phyloP scores from a whole-genome alignment of 2,888 invertebrate genomes.

The Monopis laevigella region DNA sequence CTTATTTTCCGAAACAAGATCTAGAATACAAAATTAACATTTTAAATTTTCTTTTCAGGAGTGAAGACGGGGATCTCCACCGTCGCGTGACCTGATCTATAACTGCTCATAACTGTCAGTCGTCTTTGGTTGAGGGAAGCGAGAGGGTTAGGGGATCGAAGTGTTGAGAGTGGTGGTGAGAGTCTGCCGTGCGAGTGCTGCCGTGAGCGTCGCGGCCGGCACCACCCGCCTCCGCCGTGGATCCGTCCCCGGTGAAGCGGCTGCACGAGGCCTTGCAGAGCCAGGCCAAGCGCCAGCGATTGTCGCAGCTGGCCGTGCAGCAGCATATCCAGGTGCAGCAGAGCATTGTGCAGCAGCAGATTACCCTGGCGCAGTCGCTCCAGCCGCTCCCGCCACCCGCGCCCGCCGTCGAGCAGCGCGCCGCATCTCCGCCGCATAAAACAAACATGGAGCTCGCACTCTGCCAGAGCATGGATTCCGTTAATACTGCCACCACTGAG shows the following conservation, averaged over 20 bases:
- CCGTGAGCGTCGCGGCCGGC: conserved; percentile 46
- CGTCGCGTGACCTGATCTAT: conserved; percentile 52
- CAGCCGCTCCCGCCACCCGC: conserved; percentile 39
- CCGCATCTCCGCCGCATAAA: conserved; percentile 51
- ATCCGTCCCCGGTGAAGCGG: conserved; percentile 67
- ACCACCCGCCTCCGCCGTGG: conserved; percentile 65
- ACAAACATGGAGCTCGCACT: conserved; percentile 74
- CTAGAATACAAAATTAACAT: conserved; percentile 5
- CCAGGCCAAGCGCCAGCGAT: conserved; percentile 71
- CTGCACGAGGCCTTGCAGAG: conserved; percentile 70
- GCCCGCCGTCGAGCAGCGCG: conserved; percentile 38
- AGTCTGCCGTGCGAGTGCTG: conserved; percentile 59
- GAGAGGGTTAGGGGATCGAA: too few relatives aligned
- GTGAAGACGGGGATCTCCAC: conserved; percentile 45
- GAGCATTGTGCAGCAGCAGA: conserved; percentile 58
- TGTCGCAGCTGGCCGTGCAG: conserved; percentile 61
- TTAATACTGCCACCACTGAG: conserved; percentile 94
- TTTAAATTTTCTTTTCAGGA: conserved; percentile 41
- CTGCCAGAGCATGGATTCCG: conserved; percentile 98
- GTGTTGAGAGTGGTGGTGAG: too few relatives aligned
- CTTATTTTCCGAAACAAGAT: conserved; percentile 7
- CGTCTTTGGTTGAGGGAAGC: too few relatives aligned
- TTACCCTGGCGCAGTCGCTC: conserved; percentile 57
- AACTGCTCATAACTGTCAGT: too few relatives aligned
- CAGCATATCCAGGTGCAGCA: conserved; percentile 61